Conservation (phyloP, 2,888 invertebrate genomes). For the Parnassius glacialis region DNA sequence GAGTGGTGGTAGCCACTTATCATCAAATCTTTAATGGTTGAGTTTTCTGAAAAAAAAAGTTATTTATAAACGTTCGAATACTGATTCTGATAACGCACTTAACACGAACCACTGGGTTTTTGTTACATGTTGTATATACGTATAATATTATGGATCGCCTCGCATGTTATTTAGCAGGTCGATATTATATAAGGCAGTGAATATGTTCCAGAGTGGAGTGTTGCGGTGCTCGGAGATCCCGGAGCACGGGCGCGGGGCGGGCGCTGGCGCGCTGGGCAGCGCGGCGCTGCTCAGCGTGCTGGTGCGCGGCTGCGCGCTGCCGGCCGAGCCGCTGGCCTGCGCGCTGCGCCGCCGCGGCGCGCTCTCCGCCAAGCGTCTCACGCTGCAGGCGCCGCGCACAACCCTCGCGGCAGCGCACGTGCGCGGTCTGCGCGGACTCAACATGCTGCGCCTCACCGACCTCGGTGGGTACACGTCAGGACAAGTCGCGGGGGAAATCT, state of each 20-base stretch:
- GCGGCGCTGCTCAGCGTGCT: constrained; percentile 12
- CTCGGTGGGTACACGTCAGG: constrained; percentile 1
- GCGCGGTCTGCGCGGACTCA: constrained; percentile 8
- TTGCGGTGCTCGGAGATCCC: constrained; percentile 19
- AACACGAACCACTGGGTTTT: too few relatives aligned
- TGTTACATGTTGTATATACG: too few relatives aligned
- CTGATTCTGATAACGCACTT: too few relatives aligned
- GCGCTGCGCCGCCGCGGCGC: constrained; percentile 21
- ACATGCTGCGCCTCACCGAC: constrained; percentile 17
- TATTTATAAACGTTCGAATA: too few relatives aligned
- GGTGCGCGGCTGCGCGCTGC: constrained; percentile 11
- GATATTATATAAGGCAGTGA: too few relatives aligned
- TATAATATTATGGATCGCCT: too few relatives aligned
- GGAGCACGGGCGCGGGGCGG: neutral
- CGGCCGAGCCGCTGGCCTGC: constrained; percentile 9
- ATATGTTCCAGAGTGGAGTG: constrained; percentile 10
- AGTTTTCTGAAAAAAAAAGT: too few relatives aligned
- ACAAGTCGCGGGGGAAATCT: too few relatives aligned
- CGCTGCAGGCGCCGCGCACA: constrained; percentile 12
- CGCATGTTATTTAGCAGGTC: too few relatives aligned
- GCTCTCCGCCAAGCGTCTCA: neutral
- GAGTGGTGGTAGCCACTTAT: too few relatives aligned
- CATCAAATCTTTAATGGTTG: too few relatives aligned
- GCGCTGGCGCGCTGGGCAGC: neutral
- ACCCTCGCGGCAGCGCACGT: constrained; percentile 13